Evolutionary conservation across 1,140 invertebrate species (phyloP).

Genomic region (Drepana arcuata): DNA sequence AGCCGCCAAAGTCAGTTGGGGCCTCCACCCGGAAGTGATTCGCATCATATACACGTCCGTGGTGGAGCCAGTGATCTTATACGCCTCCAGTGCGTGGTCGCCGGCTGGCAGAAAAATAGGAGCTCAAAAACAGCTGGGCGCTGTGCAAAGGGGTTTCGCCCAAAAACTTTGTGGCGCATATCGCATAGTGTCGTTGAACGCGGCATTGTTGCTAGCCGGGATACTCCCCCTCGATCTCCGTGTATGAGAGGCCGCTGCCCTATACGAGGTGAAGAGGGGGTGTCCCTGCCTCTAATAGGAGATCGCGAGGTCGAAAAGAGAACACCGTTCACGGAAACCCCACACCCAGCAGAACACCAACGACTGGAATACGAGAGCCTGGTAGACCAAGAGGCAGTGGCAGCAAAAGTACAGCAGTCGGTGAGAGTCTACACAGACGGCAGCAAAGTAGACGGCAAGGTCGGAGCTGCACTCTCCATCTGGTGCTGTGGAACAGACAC

Average conservation of each 20-base stretch:
- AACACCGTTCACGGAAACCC: not conserved
- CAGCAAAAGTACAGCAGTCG: not conserved
- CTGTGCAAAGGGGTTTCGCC: slow-evolving; percentile 13
- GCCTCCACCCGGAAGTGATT: slow-evolving; percentile 9
- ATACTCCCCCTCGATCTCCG: slow-evolving; percentile 17
- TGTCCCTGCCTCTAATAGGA: not conserved
- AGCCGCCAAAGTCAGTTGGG: slow-evolving; percentile 10
- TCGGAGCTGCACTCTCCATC: slow-evolving; percentile 4
- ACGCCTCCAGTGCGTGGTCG: slow-evolving; percentile 15
- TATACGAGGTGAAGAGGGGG: slow-evolving; percentile 14
- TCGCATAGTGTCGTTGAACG: slow-evolving; percentile 15
- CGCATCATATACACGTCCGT: slow-evolving; percentile 9
- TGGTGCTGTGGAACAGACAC: slow-evolving; percentile 3
- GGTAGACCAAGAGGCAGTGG: not conserved
- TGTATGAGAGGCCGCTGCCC: slow-evolving; percentile 10
- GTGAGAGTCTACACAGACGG: slow-evolving; percentile 12
- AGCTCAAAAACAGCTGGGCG: slow-evolving; percentile 1
- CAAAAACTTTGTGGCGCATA: slow-evolving; percentile 15
- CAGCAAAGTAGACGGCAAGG: slow-evolving; percentile 11
- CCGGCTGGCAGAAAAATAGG: slow-evolving; percentile 5
- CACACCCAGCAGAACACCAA: slow-evolving; percentile 6
- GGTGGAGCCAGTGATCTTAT: slow-evolving; percentile 16
- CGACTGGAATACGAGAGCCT: not conserved
- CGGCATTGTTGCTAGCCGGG: slow-evolving; percentile 13
- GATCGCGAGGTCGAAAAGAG: slow-evolving; percentile 11